Percentiles rank a stretch among this genome's conserved stretches.
phyloP scores from a whole-genome alignment of 2,113 vertebrate genomes.

The Gasterosteus aculeatus region DNA sequence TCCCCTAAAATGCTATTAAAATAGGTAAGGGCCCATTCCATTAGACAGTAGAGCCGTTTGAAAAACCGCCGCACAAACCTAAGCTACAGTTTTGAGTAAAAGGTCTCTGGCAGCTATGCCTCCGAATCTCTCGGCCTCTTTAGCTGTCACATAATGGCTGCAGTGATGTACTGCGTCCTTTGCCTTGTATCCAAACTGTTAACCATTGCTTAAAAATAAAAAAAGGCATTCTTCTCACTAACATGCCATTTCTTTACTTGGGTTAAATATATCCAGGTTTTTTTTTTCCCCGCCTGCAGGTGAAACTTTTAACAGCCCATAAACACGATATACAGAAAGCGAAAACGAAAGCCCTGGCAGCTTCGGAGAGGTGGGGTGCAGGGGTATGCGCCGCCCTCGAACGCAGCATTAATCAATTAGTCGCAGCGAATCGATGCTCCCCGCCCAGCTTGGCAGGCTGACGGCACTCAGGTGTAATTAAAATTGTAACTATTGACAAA shows the following conservation, averaged over 20 bases:
- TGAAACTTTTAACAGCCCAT: slow-evolving; percentile 14
- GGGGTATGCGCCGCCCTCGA: slow-evolving; percentile 46
- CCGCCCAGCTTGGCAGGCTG: slow-evolving; percentile 71
- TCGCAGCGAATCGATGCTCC: slow-evolving; percentile 70
- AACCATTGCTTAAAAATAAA: slow-evolving; percentile 43
- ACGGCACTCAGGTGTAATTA: slow-evolving; percentile 86
- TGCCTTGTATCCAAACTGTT: slow-evolving; percentile 25
- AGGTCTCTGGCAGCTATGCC: slow-evolving; percentile 41
- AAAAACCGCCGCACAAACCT: slow-evolving; percentile 62
- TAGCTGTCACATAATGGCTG: slow-evolving; percentile 68
- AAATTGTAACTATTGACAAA: slow-evolving; percentile 84
- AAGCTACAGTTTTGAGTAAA: slow-evolving; percentile 61
- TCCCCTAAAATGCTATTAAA: slow-evolving; percentile 56
- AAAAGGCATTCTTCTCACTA: slow-evolving; percentile 38
- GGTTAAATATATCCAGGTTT: slow-evolving; percentile 29
- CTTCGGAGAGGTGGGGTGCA: slow-evolving; percentile 27
- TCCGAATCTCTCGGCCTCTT: slow-evolving; percentile 47
- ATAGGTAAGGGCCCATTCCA: slow-evolving; percentile 30
- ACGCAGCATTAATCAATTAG: slow-evolving; percentile 83
- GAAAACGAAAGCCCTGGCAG: slow-evolving; percentile 36
- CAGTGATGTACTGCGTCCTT: slow-evolving; percentile 56
- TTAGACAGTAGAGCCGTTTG: slow-evolving; percentile 37
- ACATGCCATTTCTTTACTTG: slow-evolving; percentile 38
- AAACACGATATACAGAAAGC: slow-evolving; percentile 18
- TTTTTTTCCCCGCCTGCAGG: slow-evolving; percentile 22